A percentile compares a stretch with the other conserved stretches of the same genome.
phyloP scores from a whole-genome alignment of 92 coral and sea anemone genomes.

The Paramuricea clavata region DNA sequence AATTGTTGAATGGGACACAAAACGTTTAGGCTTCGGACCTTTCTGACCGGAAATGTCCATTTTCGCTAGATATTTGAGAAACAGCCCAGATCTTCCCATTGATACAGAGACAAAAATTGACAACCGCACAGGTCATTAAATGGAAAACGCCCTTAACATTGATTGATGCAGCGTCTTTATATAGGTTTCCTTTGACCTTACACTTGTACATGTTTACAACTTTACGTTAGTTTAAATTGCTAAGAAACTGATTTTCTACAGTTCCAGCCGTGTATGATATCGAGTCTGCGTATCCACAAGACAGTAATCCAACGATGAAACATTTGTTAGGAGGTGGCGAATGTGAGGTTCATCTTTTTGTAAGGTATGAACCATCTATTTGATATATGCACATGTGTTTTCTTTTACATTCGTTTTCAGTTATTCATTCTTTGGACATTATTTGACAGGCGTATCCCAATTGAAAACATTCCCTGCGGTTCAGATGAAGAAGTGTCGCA shows the following conservation, averaged over 20 bases:
- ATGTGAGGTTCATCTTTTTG: conserved; percentile 78
- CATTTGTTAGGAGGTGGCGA: conserved; percentile 77
- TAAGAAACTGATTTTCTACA: conserved; percentile 45
- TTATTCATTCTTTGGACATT: neutral
- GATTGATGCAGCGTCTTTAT: too few species aligned
- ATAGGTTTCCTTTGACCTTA: too few species aligned
- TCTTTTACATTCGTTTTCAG: neutral
- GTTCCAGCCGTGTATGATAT: conserved; percentile 93
- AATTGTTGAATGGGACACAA: too few species aligned
- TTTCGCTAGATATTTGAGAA: too few species aligned
- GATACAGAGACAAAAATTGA: too few species aligned
- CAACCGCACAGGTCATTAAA: too few species aligned
- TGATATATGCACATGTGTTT: neutral
- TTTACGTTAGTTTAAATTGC: too few species aligned
- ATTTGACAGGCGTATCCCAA: conserved; percentile 77
- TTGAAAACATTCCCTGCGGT: conserved; percentile 77
- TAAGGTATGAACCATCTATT: conserved; percentile 67
- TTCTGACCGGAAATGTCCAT: too few species aligned
- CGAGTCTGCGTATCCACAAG: conserved; percentile 84
- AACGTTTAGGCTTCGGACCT: too few species aligned
- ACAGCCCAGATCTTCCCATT: too few species aligned
- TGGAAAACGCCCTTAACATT: too few species aligned
- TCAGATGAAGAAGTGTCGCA: conserved; percentile 78
- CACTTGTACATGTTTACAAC: too few species aligned
- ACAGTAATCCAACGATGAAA: conserved; percentile 71